phyloP scores from a whole-genome alignment of 1,140 invertebrate genomes.

The Ctenoplectra terminalis region DNA sequence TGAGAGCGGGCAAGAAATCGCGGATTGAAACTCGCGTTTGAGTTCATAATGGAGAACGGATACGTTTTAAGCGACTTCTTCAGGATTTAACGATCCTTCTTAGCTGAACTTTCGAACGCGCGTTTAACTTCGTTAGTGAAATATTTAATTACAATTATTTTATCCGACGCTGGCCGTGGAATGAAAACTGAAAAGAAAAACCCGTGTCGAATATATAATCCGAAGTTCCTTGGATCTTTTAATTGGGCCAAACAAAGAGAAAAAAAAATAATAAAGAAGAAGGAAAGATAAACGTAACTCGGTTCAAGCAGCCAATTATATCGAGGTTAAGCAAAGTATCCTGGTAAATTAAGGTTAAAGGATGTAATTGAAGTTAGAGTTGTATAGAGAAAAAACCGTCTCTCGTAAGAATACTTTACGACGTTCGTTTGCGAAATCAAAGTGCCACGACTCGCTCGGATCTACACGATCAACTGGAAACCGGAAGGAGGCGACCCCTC shows the following conservation, averaged over 20 bases:
- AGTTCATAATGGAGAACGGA: not conserved
- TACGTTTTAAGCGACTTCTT: not conserved
- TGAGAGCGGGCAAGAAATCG: too few relatives aligned
- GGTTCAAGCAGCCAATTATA: slow-evolving; percentile 31
- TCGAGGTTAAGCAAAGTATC: slow-evolving; percentile 11
- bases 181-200: not conserved
- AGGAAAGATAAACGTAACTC: not conserved
- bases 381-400: not conserved
- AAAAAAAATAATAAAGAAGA: not conserved
- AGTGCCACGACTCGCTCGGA: slow-evolving; percentile 30
- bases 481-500: slow-evolving; percentile 63
- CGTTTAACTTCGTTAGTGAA: slow-evolving; percentile 7
- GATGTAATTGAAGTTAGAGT: not conserved
- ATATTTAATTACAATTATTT: slow-evolving; percentile 34
- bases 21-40: not conserved
- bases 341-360: not conserved
- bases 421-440: not conserved
- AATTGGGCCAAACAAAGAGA: slow-evolving; percentile 1
- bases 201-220: not conserved
- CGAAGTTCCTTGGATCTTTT: not conserved
- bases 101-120: not conserved
- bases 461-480: slow-evolving; percentile 38
- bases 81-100: slow-evolving; percentile 19
- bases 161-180: not conserved
- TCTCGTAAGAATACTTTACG: not conserved